These are phyloP conservation scores for Artibeus lituratus DNA, from an alignment of 2,797 vertebrate genomes.

Conservation along the genomic window DNA sequence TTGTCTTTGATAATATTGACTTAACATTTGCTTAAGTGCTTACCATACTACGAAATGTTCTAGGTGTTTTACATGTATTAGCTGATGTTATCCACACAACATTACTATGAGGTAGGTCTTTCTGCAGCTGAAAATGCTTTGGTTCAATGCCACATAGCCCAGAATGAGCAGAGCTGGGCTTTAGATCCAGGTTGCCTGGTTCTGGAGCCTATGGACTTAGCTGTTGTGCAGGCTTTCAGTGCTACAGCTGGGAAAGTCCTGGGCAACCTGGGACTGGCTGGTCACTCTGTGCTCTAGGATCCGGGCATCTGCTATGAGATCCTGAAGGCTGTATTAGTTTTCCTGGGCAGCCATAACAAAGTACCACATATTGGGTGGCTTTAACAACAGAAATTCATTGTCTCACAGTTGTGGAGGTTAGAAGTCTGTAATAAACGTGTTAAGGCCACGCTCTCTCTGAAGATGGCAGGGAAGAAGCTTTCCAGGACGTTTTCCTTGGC, in stretches of 20 bases:
- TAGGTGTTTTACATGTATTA: background rate
- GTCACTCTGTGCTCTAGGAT: background rate
- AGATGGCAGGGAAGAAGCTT: background rate
- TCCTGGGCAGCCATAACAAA: background rate
- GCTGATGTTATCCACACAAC: background rate
- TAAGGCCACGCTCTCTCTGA: background rate
- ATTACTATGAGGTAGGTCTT: background rate
- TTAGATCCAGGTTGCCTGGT: background rate
- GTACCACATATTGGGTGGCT: background rate
- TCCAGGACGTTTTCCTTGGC: background rate
- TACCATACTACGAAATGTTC: background rate
- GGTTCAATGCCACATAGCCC: background rate
- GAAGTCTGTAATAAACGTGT: background rate
- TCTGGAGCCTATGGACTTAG: background rate
- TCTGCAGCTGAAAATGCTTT: background rate
- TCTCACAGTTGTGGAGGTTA: background rate
- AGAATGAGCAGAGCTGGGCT: background rate
- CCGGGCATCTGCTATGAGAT: background rate
- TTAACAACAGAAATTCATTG: background rate
- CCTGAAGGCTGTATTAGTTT: background rate
- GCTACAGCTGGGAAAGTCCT: background rate
- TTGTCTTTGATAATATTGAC: background rate
- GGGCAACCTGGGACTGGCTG: background rate
- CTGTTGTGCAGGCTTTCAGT: background rate
- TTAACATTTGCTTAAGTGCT: conserved; percentile 9